Base-by-base conservation (phyloP, 2,888 invertebrate genomes). In the Orchesella flavescens region DNA sequence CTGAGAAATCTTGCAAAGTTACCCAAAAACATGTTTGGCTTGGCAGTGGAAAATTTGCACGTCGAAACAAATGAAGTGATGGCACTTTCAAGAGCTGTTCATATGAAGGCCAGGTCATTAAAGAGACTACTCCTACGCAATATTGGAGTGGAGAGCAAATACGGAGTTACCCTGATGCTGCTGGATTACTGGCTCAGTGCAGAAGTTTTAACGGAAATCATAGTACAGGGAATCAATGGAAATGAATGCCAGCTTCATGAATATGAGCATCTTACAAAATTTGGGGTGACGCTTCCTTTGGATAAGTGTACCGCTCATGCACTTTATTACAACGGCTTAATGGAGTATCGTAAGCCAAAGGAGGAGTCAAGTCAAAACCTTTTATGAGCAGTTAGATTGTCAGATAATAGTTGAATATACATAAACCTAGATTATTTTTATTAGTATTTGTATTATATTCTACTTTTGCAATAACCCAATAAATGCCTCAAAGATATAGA, bases 21-120 rank as follows among this genome's bases (percentile, higher is more conserved):
- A 34, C 78, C 78, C n/a, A 49, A 71, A 19, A 21, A 57, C 15
- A 17, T 78, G 59, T 15, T 17, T 19, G 44, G 24, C 0, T n/a
- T 78, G 34, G 78, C 34, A 1, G 15, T 78, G 4, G 78, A 78
- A 49, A 63, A 78, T 34, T 59, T 78, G n/a, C 71, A 57, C 21
- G 24, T 78, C 34, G 78, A 78, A 21, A 53, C 78, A n/a, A 17
- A 17, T 0, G 61, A 69, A 12, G 15, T 61, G 1, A 15, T 34
- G 0, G 77, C 59, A 12, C 19, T 78, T 10, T 49, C 61, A 12
- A 10, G 21, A 17, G 49, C 19, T 3, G 43, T 63, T 4, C 57
- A 61, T 17, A 43, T 34, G 17, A 69, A 53, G 15, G 23, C 12
- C 12, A 21, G 49, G 0, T 0, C 10, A 0, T 9, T 78, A 19